phyloP scores from a whole-genome alignment of 2,797 vertebrate genomes.

The Sebastes minor region DNA sequence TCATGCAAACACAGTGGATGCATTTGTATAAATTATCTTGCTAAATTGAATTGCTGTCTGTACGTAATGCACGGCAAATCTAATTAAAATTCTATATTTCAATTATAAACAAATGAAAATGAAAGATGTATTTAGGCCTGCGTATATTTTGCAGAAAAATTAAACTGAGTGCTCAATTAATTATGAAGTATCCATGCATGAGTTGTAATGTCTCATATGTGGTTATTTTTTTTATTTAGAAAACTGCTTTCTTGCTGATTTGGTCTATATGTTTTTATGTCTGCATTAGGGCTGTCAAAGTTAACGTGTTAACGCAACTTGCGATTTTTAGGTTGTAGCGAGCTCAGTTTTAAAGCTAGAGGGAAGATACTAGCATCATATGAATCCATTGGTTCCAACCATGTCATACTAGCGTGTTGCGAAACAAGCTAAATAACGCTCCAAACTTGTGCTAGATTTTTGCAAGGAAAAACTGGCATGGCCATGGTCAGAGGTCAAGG shows the following conservation, averaged over 20 bases:
- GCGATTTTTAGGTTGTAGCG: too few relatives aligned
- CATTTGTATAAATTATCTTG: slow-evolving; percentile 18
- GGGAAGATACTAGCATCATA: too few relatives aligned
- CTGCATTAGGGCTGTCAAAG: too few relatives aligned
- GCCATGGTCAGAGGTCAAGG: too few relatives aligned
- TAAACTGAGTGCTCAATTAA: background rate
- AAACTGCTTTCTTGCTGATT: background rate
- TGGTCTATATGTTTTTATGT: background rate
- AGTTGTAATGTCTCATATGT: too few relatives aligned
- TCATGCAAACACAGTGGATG: background rate
- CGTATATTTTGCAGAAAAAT: background rate
- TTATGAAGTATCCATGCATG: background rate
- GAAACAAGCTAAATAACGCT: too few relatives aligned
- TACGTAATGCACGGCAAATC: slow-evolving; percentile 1
- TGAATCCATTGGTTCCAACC: too few relatives aligned
- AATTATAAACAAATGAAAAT: background rate
- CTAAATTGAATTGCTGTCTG: slow-evolving; percentile 8
- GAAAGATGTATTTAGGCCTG: slow-evolving; percentile 6
- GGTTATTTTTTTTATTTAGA: background rate
- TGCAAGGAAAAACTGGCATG: too few relatives aligned
- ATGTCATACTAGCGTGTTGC: too few relatives aligned
- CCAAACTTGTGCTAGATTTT: too few relatives aligned
- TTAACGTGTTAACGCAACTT: too few relatives aligned
- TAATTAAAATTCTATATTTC: slow-evolving; percentile 19
- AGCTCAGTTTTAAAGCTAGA: too few relatives aligned